Evolutionary conservation across 2,113 vertebrate genomes (phyloP).

Genomic region (Lophotis ruficrista): DNA sequence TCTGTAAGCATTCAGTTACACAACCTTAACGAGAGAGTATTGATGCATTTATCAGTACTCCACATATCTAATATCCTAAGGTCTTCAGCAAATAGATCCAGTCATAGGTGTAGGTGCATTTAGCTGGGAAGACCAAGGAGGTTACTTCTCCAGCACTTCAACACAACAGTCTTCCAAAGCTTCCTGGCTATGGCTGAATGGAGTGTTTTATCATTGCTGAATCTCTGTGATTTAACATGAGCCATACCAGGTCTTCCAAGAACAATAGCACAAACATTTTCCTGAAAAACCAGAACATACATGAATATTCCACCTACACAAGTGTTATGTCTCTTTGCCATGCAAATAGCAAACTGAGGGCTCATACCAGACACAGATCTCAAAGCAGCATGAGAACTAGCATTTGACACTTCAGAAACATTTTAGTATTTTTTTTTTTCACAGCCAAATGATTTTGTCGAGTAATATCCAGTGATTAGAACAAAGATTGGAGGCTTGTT

Average conservation of each 20-base stretch:
- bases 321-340: not conserved
- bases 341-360: not conserved
- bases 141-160: not conserved
- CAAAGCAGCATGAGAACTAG: not conserved
- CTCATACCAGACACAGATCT: not conserved
- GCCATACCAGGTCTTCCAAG: not conserved
- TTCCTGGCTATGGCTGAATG: not conserved
- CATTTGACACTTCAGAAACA: not conserved
- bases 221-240: not conserved
- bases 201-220: not conserved
- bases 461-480: not conserved
- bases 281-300: not conserved
- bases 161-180: accelerated
- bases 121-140: not conserved
- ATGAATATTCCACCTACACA: conserved; percentile 24
- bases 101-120: not conserved
- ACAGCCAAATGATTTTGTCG: not conserved
- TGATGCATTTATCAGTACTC: not conserved
- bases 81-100: not conserved
- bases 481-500: not conserved
- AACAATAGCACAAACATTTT: not conserved
- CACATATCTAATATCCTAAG: not conserved
- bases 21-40: not conserved
- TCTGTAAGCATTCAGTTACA: not conserved
- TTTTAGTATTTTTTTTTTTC: not conserved